Conservation (phyloP, 2,888 invertebrate species). For the Acholoe squamosa region DNA sequence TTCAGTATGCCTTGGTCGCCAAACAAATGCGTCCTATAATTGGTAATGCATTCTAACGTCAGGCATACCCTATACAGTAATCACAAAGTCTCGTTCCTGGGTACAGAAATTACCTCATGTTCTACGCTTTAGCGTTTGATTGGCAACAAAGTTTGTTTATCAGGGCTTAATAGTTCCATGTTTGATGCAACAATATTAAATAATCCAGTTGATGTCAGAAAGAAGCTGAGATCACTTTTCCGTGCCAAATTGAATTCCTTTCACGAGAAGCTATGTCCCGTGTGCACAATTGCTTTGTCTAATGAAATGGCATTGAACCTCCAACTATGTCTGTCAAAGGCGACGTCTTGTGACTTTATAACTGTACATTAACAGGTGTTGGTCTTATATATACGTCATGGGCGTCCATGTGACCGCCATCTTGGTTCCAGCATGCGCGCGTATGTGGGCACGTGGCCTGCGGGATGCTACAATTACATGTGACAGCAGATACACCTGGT, state of each 20-base stretch:
- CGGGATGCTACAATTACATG: background rate
- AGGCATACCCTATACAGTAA: background rate
- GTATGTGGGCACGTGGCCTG: background rate
- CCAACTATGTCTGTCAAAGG: background rate
- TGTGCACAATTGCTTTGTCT: no score
- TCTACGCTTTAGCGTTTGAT: no score
- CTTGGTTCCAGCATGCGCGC: background rate
- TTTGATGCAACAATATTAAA: no score
- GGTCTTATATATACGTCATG: background rate
- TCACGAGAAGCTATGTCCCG: no score
- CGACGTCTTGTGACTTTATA: background rate
- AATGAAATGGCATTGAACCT: background rate
- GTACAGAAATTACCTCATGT: background rate
- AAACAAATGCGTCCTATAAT: background rate
- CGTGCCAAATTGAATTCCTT: no score
- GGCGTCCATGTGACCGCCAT: constrained; percentile 11
- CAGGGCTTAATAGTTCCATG: no score
- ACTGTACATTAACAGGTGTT: background rate
- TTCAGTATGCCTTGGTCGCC: background rate
- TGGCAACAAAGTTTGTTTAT: no score
- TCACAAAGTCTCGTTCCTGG: background rate
- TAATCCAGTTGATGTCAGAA: no score
- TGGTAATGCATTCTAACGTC: background rate
- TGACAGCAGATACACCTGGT: constrained; percentile 25
- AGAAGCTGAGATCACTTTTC: no score